These are phyloP conservation scores for Australoheros scitulus DNA, from an alignment of 2,113 vertebrate genomes.

Conservation along the genomic window DNA sequence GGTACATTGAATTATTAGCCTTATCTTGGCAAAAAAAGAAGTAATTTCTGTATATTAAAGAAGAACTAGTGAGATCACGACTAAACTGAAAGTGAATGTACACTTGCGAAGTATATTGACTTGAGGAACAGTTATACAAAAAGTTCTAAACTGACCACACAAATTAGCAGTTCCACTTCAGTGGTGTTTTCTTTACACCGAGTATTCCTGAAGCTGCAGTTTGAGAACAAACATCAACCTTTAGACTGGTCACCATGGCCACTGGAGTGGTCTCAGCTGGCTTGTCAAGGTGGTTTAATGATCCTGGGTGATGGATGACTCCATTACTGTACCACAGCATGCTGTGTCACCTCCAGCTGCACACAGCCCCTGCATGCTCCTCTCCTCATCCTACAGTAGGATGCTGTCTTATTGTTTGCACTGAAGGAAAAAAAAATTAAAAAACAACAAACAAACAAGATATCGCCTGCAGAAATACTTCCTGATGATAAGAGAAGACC, in stretches of 20 bases:
- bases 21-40: neutral
- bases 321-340: conserved; percentile 74
- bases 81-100: rapidly evolving
- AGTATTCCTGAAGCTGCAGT: conserved; percentile 46
- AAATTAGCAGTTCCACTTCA: neutral
- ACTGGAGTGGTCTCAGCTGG: conserved; percentile 70
- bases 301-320: conserved; percentile 77
- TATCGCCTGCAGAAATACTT: conserved; percentile 67
- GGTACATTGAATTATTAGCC: neutral
- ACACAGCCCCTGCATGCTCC: conserved; percentile 35
- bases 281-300: conserved; percentile 75
- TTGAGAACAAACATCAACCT: conserved; percentile 59
- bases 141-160: neutral
- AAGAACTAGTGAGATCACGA: neutral
- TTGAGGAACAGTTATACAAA: neutral
- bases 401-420: conserved; percentile 67
- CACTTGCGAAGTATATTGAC: neutral
- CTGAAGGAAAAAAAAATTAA: conserved; percentile 61
- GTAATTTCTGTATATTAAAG: neutral
- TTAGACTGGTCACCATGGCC: conserved; percentile 66
- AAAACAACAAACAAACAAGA: conserved; percentile 69
- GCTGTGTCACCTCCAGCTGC: conserved; percentile 77
- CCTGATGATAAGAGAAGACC: conserved; percentile 65
- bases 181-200: neutral
- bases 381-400: conserved; percentile 24